phyloP scores from a whole-genome alignment of 2,113 vertebrate genomes.

The Lethenteron reissneri region DNA sequence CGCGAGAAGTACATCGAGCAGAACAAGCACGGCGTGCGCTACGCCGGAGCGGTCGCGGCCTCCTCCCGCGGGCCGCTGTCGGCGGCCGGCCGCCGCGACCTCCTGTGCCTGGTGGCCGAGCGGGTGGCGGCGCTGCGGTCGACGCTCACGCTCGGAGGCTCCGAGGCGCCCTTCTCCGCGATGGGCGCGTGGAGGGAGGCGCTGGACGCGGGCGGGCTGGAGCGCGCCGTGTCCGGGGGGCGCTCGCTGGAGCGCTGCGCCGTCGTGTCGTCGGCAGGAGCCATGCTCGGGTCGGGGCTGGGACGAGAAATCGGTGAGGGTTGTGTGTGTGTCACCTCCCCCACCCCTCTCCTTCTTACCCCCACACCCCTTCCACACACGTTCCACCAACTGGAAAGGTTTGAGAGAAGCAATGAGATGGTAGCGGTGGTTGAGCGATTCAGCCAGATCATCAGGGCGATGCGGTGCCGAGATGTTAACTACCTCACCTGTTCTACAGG shows the following conservation, averaged over 20 bases:
- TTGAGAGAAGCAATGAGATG: too few relatives aligned
- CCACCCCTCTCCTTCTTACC: too few relatives aligned
- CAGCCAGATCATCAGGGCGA: too few relatives aligned
- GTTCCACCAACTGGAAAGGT: too few relatives aligned
- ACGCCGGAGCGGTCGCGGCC: constrained; percentile 21
- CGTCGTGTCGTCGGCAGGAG: constrained; percentile 79
- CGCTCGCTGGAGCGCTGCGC: constrained; percentile 42
- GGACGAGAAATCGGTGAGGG: constrained; percentile 75
- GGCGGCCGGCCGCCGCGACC: constrained; percentile 19
- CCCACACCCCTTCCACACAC: too few relatives aligned
- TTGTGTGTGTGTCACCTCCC: constrained; percentile 7
- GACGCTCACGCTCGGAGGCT: constrained; percentile 44
- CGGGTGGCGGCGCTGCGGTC: constrained; percentile 26
- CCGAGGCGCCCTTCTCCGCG: constrained; percentile 52
- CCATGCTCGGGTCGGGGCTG: constrained; percentile 70
- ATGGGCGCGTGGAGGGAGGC: constrained; percentile 58
- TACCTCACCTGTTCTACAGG: too few relatives aligned
- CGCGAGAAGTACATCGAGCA: constrained; percentile 56
- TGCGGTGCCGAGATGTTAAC: too few relatives aligned
- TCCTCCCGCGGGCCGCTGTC: too few relatives aligned
- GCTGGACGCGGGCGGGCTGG: constrained; percentile 28
- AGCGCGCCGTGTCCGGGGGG: constrained; percentile 22
- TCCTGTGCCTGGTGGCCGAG: constrained; percentile 54
- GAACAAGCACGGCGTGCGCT: constrained; percentile 69
- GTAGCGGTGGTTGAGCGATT: too few relatives aligned